Percentiles rank a stretch among this genome's conserved stretches.
Evolutionary conservation across 2,797 vertebrate species (phyloP).

Genomic region (Anguilla obscura): DNA sequence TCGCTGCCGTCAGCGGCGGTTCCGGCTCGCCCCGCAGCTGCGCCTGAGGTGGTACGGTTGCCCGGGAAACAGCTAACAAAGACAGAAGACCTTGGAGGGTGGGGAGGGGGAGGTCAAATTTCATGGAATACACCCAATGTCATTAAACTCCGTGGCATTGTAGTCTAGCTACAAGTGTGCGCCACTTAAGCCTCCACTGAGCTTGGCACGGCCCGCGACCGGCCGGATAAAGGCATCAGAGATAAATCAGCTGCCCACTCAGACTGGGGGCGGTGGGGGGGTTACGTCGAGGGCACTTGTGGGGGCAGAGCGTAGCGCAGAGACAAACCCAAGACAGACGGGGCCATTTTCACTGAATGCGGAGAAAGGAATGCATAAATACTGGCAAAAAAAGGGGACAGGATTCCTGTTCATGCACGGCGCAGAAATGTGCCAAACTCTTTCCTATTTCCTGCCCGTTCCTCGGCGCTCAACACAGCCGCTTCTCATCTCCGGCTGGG

Average conservation of each 20-base stretch:
- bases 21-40: neutral
- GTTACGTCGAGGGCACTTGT: constrained; percentile 29
- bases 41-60: neutral
- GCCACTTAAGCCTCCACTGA: constrained; percentile 34
- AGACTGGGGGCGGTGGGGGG: neutral
- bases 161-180: constrained; percentile 42
- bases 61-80: constrained; percentile 35
- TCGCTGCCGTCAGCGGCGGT: neutral
- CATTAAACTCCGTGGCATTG: constrained; percentile 55
- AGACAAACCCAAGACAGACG: neutral
- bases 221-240: constrained; percentile 36
- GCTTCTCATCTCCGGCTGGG: constrained; percentile 59
- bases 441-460: constrained; percentile 48
- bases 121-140: constrained; percentile 32
- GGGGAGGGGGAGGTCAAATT: constrained; percentile 9
- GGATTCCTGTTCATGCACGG: constrained; percentile 22
- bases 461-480: constrained; percentile 59
- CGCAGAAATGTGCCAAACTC: constrained; percentile 25
- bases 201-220: neutral
- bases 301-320: neutral
- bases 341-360: neutral
- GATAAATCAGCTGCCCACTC: constrained; percentile 34
- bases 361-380: constrained; percentile 27
- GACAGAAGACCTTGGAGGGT: constrained; percentile 31
- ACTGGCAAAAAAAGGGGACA: neutral